Evolutionary conservation across 2,113 vertebrate species (phyloP), one percentile per base, ranked within the genome.

Genomic region (Corydoras sp.): DNA sequence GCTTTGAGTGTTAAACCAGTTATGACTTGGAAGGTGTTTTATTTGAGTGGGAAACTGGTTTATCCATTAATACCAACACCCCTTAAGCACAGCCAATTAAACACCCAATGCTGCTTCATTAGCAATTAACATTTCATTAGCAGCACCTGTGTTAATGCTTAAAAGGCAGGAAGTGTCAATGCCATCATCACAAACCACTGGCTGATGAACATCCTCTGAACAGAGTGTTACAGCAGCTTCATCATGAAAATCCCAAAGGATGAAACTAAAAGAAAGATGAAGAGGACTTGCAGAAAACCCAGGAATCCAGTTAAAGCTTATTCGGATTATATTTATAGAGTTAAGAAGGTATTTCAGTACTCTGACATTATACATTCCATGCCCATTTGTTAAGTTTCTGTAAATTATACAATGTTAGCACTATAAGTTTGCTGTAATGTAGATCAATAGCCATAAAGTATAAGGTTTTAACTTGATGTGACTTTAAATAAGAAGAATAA

Each of bases 301-400:
- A 70, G 58, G 15, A 63, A n/a, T 3, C 50, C 12, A 3, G n/a
- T 31, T 15, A 58, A 9, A 30, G 48, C 43, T 4, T 76, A 76
- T 49, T 76, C 68, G 4, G 14, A 35, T 0, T 72, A 76, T 49
- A 76, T 81, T 11, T 79, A 78, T 60, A 77, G 50, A 10, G 53
- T 79, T 14, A 72, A 72, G 24, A 83, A 79, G 68, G 77, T 80
- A 59, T 58, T n/a, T 62, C 30, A 9, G 56, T 14, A 8, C 3
- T 53, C 51, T 8, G 51, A 3, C 13, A 10, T 3, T 14, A 6
- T 7, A 10, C 11, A 10, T 43, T 43, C 7, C 1, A 8, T 43
- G 35, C 0, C 35, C 35, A 43, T 43, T 8, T 43, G 4, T 43
- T 43, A 43, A 43, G 4, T 43, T 43, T 43, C 35, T 43, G 7